These are phyloP conservation scores for Pachypanchax playfairii DNA, from an alignment of 2,113 vertebrate species.

Conservation along the genomic window DNA sequence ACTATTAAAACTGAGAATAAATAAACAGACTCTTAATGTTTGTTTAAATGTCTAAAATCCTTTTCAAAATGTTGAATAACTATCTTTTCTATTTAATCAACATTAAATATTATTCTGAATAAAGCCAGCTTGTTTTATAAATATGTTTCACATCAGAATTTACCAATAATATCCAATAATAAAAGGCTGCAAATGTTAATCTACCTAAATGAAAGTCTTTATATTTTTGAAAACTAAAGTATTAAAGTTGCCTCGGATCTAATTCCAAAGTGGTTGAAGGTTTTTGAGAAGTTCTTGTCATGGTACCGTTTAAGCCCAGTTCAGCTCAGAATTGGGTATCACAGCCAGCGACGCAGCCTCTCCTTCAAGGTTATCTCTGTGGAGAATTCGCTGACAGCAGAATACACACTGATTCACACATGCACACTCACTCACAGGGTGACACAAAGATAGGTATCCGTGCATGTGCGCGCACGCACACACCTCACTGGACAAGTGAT, in stretches of 20 bases:
- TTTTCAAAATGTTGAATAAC: not conserved
- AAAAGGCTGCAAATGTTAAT: no score
- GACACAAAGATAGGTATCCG: slow-evolving; percentile 41
- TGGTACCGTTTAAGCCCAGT: slow-evolving; percentile 35
- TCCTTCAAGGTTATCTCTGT: slow-evolving; percentile 76
- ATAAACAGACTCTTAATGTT: no score
- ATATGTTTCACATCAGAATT: not conserved
- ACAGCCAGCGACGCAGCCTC: slow-evolving; percentile 51
- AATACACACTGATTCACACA: slow-evolving; percentile 34
- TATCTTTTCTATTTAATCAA: not conserved
- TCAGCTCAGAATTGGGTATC: slow-evolving; percentile 61
- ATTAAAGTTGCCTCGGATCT: no score
- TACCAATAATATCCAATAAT: no score
- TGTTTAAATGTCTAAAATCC: not conserved
- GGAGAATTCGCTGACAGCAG: slow-evolving; percentile 71
- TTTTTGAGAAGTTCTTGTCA: slow-evolving; percentile 44
- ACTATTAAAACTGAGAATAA: no score
- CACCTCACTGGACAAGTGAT: slow-evolving; percentile 1
- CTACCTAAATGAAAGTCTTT: not conserved
- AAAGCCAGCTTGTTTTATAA: not conserved
- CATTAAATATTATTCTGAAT: not conserved
- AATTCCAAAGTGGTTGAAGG: slow-evolving; percentile 51
- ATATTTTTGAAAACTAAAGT: no score
- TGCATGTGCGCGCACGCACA: slow-evolving; percentile 32
- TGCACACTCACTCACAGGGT: slow-evolving; percentile 17